Conservation (phyloP, 2,888 invertebrate genomes). For the Amphimallon solstitiale region DNA sequence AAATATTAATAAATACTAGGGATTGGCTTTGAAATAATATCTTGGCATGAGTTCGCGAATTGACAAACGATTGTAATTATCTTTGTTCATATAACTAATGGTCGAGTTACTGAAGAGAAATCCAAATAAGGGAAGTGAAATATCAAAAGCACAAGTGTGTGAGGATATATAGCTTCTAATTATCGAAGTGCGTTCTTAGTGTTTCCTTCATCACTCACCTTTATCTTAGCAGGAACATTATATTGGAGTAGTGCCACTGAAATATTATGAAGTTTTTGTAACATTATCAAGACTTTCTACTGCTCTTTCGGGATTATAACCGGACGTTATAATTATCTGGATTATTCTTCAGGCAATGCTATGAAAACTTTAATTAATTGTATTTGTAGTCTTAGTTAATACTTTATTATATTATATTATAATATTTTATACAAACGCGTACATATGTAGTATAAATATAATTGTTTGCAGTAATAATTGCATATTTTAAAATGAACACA, state of each 20-base stretch:
- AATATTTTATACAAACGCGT: too few relatives aligned
- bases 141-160: slow-evolving; percentile 44
- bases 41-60: background rate
- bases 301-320: too few relatives aligned
- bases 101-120: slow-evolving; percentile 46
- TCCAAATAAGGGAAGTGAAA: slow-evolving; percentile 47
- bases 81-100: slow-evolving; percentile 43
- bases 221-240: slow-evolving; percentile 19
- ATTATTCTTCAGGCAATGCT: too few relatives aligned
- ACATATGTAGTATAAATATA: too few relatives aligned
- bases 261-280: slow-evolving; percentile 28
- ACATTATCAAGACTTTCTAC: background rate
- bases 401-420: too few relatives aligned
- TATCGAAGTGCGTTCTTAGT: slow-evolving; percentile 48
- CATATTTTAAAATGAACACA: too few relatives aligned
- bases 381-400: too few relatives aligned
- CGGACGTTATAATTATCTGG: too few relatives aligned
- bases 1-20: too few relatives aligned
- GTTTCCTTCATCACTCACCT: slow-evolving; percentile 46
- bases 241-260: slow-evolving; percentile 1
- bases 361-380: too few relatives aligned
- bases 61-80: slow-evolving; percentile 19
- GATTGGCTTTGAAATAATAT: too few relatives aligned
- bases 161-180: slow-evolving; percentile 50
- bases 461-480: too few relatives aligned